Base-by-base conservation (phyloP, 2,797 vertebrate species). In the Rhincodon typus region DNA sequence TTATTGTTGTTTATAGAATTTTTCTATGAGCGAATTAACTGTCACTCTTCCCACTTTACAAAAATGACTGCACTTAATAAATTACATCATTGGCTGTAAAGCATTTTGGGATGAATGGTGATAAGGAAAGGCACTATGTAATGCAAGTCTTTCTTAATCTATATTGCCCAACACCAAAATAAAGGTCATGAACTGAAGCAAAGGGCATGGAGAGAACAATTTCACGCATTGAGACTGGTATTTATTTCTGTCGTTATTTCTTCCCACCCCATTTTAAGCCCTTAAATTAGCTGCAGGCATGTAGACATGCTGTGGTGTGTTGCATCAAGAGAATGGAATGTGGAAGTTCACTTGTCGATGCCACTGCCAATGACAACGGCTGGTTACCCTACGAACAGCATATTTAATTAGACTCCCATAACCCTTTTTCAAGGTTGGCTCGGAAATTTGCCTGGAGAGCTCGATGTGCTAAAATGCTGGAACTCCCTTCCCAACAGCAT, bases 251-350 rank as follows among this genome's bases (percentile, higher is more conserved):
- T 77, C 17, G 27, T 53, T 77, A 77, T 95, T 77, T 53, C 30
- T 57, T 95, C 70, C 94, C 70, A 95, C 42, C 91, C 46, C 46
- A 53, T 53, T 74, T 74, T 57, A 15, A 53, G 13, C 15, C 46
- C 94, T 77, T 95, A 77, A 95, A 77, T 95, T 95, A 95, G 94
- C 42, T 15, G 30, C 27, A 95, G 74, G 30, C 17, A 95, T 77
- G 6, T 53, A 19, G 27, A 53, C 70, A 19, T 57, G 50, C 23
- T 95, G 70, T 69, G 38, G 90, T 7, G 57, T 62, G 57, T 62
- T 62, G 10, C 0, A 21, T 95, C 94, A 95, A 57, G 70, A 72
- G 94, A 46, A 74, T 95, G 94, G 94, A 95, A 74, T 77, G 94
- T 77, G 42, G 70, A 77, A 30, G 30, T 34, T 77, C 94, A 62